Percentiles rank a stretch among this genome's conserved stretches.
phyloP scores from a whole-genome alignment of 1,140 invertebrate species.

The Hyposmocoma kahamanoa region DNA sequence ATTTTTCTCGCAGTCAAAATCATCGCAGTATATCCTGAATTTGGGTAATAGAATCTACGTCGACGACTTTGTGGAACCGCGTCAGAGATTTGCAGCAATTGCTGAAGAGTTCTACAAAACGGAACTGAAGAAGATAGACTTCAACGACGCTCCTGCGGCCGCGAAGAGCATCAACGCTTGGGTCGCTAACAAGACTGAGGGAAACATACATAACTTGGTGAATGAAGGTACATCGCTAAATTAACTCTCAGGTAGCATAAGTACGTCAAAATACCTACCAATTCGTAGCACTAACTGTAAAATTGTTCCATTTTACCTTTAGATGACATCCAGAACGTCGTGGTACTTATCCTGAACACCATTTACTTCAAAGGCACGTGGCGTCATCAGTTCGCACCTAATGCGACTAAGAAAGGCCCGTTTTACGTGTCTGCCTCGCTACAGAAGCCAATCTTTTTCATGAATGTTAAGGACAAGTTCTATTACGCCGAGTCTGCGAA shows the following conservation, averaged over 20 bases:
- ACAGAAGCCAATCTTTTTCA: conserved; percentile 76
- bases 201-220: conserved; percentile 81
- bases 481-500: conserved; percentile 77
- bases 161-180: conserved; percentile 81
- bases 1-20: conserved; percentile 46
- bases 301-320: conserved; percentile 17
- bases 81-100: conserved; percentile 76
- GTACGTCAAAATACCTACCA: too few species aligned
- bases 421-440: conserved; percentile 74
- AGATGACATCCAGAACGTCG: conserved; percentile 75
- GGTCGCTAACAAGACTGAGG: conserved; percentile 80
- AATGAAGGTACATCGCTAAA: conserved; percentile 64
- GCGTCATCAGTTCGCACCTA: conserved; percentile 79
- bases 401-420: conserved; percentile 65
- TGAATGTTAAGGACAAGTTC: conserved; percentile 79
- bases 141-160: conserved; percentile 71
- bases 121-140: conserved; percentile 79
- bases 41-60: conserved; percentile 81
- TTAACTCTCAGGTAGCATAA: conserved; percentile 6
- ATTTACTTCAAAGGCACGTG: conserved; percentile 88
- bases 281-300: too few species aligned
- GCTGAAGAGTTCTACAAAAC: conserved; percentile 71
- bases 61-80: conserved; percentile 69
- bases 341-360: conserved; percentile 84
- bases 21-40: conserved; percentile 74